Evolutionary conservation across 2,797 vertebrate genomes (phyloP), one percentile per base, ranked within the genome.

Genomic region (Macropodus opercularis): DNA sequence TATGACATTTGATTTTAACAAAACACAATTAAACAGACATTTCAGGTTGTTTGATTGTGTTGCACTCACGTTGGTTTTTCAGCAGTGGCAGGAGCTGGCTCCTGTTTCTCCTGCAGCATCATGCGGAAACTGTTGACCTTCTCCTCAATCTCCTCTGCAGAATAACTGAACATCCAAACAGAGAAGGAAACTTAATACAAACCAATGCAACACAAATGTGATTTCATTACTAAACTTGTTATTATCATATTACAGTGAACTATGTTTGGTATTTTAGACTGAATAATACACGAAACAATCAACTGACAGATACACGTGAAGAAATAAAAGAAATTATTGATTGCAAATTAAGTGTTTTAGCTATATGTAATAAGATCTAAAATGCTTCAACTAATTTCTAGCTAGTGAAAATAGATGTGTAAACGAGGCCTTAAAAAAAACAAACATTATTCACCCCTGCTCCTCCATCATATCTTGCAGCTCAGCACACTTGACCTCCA

Each of bases 381-480:
- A 34, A n/a, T n/a, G n/a, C 7, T 35, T 12, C 1, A 59, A 10
- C 29, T n/a, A 8, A 14, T 1, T 17, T 15, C 2, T 31, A 9
- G 6, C 3, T 10, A 40, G 26, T 32, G 26, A 32, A 21, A 31
- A 17, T 1, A 1, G 22, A 3, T 24, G 19, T 19, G 23, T 21
- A 18, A 13, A 1, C 19, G 4, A 11, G 27, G 12, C 5, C 41
- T n/a, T n/a, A n/a, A n/a, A n/a, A 35, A 38, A 21, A 7, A 32
- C 12, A 22, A 19, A 17, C 3, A 9, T 2, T 15, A 5, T 92
- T 91, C 61, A 98, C 96, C 95, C 96, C 63, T 96, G 95, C 74
- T 97, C 95, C 87, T 96, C 96, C 95, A 96, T 96, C 92, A 96
- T 96, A 90, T 96, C 96, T 85, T 96, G 94, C 77, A 97, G 91